Percentiles rank a stretch among this genome's conserved stretches.
phyloP scores from a whole-genome alignment of 1,140 invertebrate species.

The Araneus ventricosus region DNA sequence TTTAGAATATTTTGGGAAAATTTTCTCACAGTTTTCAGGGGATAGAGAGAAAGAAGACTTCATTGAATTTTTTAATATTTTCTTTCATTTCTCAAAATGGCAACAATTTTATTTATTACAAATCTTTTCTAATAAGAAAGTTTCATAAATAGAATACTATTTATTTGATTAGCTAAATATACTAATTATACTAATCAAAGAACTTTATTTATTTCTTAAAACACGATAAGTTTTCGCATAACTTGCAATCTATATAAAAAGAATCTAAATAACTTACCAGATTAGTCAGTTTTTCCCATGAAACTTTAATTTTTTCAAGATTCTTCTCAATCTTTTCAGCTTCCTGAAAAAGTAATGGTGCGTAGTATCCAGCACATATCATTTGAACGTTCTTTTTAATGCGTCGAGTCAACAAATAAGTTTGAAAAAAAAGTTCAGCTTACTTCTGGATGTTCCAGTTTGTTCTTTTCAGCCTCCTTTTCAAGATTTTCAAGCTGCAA shows the following conservation, averaged over 20 bases:
- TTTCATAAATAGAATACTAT: too few relatives aligned
- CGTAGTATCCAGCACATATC: not conserved
- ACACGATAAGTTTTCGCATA: not conserved
- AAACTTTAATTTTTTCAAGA: slow-evolving; percentile 91
- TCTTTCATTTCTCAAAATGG: too few relatives aligned
- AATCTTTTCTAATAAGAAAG: too few relatives aligned
- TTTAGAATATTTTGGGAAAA: too few relatives aligned
- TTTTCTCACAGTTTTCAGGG: too few relatives aligned
- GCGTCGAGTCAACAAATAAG: not conserved
- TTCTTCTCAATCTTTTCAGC: slow-evolving; percentile 94
- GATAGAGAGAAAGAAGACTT: too few relatives aligned
- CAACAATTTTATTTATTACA: too few relatives aligned
- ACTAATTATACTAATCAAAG: too few relatives aligned
- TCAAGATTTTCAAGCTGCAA: slow-evolving; percentile 91
- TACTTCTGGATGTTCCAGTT: slow-evolving; percentile 93
- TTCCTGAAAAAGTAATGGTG: slow-evolving; percentile 82
- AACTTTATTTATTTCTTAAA: too few relatives aligned
- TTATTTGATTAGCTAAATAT: too few relatives aligned
- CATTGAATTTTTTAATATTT: too few relatives aligned
- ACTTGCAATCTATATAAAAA: not conserved
- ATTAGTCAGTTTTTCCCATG: slow-evolving; percentile 97
- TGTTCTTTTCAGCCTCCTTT: slow-evolving; percentile 94
- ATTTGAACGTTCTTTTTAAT: not conserved
- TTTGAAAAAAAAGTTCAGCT: not conserved
- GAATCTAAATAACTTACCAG: slow-evolving; percentile 85